These are phyloP conservation scores for Gadus macrocephalus DNA, from an alignment of 2,113 vertebrate genomes.

Conservation along the genomic window DNA sequence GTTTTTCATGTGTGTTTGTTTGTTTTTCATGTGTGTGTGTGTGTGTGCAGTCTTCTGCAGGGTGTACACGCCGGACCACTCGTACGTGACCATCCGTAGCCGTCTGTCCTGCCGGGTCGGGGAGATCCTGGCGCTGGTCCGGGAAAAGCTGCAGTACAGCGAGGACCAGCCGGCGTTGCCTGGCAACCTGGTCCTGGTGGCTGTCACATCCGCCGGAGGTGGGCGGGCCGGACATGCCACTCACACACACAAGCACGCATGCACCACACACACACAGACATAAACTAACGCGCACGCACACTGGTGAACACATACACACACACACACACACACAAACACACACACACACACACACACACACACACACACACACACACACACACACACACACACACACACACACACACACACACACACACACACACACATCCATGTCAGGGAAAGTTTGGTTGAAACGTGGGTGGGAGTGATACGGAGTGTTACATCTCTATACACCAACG, in stretches of 20 bases:
- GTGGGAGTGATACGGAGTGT: neutral
- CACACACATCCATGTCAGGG: too few relatives aligned
- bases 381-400: neutral
- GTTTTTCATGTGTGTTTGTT: neutral
- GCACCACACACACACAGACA: too few relatives aligned
- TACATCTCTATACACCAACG: neutral
- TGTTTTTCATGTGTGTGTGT: constrained; percentile 1
- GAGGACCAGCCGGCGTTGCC: constrained; percentile 84
- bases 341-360: neutral
- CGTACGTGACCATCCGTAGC: constrained; percentile 94
- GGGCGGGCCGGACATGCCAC: constrained; percentile 12
- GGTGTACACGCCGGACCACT: constrained; percentile 95
- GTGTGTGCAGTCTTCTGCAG: constrained; percentile 86
- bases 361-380: neutral
- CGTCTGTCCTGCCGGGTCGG: constrained; percentile 92
- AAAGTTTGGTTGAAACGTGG: too few relatives aligned
- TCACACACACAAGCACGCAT: too few relatives aligned
- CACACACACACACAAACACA: constrained; percentile 1
- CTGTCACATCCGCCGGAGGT: constrained; percentile 91
- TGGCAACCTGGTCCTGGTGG: constrained; percentile 85
- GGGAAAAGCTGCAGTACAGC: constrained; percentile 92
- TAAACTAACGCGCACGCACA: neutral
- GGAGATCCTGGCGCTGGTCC: constrained; percentile 90
- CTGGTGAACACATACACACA: neutral
- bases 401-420: neutral